Conservation (phyloP, 2,797 vertebrate genomes). For the Okamejei kenojei region DNA sequence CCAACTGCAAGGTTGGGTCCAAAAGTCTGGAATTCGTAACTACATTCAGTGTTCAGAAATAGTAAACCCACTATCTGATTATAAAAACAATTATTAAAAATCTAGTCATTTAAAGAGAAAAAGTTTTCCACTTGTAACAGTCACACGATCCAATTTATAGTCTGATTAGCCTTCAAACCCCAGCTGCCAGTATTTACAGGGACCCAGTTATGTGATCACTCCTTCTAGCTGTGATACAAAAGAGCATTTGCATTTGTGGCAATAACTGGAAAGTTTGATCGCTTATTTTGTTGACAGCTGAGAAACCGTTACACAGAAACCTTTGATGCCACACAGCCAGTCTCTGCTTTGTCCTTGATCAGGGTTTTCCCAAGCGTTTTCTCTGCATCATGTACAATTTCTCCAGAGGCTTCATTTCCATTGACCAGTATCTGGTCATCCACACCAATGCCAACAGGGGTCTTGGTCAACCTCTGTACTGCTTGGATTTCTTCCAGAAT, state of each 20-base stretch:
- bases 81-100: not conserved
- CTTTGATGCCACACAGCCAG: not conserved
- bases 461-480: not conserved
- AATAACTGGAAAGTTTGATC: not conserved
- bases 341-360: not conserved
- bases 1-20: not conserved
- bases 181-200: not conserved
- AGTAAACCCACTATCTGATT: not conserved
- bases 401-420: not conserved
- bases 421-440: not conserved
- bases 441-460: not conserved
- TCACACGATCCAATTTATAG: not conserved
- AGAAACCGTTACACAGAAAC: not conserved
- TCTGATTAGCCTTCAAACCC: not conserved
- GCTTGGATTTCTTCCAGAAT: not conserved
- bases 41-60: not conserved
- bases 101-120: not conserved
- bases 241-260: too few species aligned
- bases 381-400: not conserved
- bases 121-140: not conserved
- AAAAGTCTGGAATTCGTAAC: constrained; percentile 1
- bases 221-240: not conserved
- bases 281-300: not conserved
- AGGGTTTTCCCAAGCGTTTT: not conserved
- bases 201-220: not conserved